A percentile compares a stretch with the other conserved stretches of the same genome.
phyloP scores from a whole-genome alignment of 2,888 invertebrate species.

The Isoperla grammatica region DNA sequence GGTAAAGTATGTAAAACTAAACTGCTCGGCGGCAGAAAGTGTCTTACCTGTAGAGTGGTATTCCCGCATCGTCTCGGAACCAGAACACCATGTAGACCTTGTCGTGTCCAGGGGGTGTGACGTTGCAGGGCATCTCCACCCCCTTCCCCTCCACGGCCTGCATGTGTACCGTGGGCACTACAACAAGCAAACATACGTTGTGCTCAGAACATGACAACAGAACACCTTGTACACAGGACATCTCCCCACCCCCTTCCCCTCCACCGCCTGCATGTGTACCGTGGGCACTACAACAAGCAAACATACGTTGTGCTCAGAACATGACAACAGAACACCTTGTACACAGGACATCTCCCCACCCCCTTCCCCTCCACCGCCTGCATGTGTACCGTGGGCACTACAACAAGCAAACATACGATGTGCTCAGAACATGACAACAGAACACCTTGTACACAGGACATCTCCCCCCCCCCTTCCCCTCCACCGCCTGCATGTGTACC shows the following conservation, averaged over 20 bases:
- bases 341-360: slow-evolving; percentile 82
- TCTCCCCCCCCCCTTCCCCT: slow-evolving; percentile 79
- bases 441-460: slow-evolving; percentile 90
- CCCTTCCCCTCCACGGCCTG: slow-evolving; percentile 84
- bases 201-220: slow-evolving; percentile 47
- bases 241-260: slow-evolving; percentile 79
- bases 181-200: slow-evolving; percentile 39
- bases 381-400: slow-evolving; percentile 71
- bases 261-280: slow-evolving; percentile 79
- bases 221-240: slow-evolving; percentile 90
- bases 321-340: slow-evolving; percentile 92
- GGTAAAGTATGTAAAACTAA: too few relatives aligned
- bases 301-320: slow-evolving; percentile 1
- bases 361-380: slow-evolving; percentile 84
- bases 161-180: slow-evolving; percentile 71
- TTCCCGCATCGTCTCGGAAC: slow-evolving; percentile 83
- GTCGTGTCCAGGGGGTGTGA: slow-evolving; percentile 73
- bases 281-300: slow-evolving; percentile 58
- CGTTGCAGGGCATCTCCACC: slow-evolving; percentile 82
- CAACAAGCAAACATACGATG: slow-evolving; percentile 39
- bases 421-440: too few relatives aligned
- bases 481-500: slow-evolving; percentile 79
- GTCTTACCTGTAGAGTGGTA: slow-evolving; percentile 81
- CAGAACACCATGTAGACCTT: slow-evolving; percentile 89
- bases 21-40: too few relatives aligned